Evolutionary conservation across 2,797 vertebrate species (phyloP).

Genomic region (Pteropus rufus): DNA sequence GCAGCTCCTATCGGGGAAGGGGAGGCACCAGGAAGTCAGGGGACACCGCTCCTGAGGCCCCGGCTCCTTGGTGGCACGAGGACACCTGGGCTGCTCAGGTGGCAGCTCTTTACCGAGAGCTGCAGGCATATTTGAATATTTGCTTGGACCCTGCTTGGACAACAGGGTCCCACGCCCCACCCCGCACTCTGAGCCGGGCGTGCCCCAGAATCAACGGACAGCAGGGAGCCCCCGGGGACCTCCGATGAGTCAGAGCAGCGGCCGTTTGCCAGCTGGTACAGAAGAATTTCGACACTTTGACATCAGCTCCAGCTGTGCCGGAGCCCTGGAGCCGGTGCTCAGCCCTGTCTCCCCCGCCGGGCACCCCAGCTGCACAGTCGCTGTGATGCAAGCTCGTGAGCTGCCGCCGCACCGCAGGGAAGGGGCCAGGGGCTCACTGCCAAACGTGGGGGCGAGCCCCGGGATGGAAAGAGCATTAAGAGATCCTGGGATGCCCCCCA

Average conservation of each 20-base stretch:
- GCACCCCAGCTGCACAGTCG: not conserved
- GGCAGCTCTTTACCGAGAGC: not conserved
- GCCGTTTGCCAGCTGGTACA: not conserved
- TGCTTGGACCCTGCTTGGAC: not conserved
- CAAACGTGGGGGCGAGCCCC: not conserved
- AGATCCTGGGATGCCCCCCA: not conserved
- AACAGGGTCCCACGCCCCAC: not conserved
- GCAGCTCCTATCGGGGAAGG: conserved; percentile 85
- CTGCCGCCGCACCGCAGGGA: not conserved
- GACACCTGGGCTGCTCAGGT: not conserved
- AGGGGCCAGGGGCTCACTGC: not conserved
- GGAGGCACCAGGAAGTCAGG: not conserved
- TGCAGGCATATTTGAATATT: not conserved
- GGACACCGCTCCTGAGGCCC: not conserved
- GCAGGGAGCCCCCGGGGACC: not conserved
- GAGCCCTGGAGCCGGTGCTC: not conserved
- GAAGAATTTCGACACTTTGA: not conserved
- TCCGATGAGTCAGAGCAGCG: not conserved
- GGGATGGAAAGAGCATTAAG: not conserved
- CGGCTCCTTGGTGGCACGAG: not conserved
- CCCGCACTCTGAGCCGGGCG: fast-evolving
- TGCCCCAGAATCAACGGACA: not conserved
- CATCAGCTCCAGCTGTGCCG: not conserved
- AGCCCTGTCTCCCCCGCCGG: not conserved
- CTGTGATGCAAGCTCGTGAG: not conserved